These are phyloP conservation scores for Schizothorax lantsangensis DNA, from an alignment of 2,797 vertebrate genomes.

Conservation along the genomic window DNA sequence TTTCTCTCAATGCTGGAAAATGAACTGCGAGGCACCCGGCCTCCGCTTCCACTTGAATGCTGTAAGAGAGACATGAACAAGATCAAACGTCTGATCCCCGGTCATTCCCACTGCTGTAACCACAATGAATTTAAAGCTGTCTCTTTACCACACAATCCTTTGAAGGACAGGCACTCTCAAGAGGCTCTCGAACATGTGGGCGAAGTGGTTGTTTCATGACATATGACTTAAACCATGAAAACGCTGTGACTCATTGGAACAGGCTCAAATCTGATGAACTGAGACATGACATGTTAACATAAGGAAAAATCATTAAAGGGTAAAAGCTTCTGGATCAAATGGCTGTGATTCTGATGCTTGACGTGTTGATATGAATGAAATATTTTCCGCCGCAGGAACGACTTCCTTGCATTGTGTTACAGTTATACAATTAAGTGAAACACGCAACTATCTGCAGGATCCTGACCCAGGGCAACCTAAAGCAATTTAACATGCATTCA, in stretches of 20 bases:
- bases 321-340: conserved; percentile 13
- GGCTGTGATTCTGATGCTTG: conserved; percentile 4
- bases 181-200: conserved; percentile 24
- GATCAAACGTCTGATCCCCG: background rate
- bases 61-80: conserved; percentile 2
- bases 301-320: conserved; percentile 39
- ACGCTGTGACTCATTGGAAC: conserved; percentile 31
- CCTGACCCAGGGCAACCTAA: conserved; percentile 35
- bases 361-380: conserved; percentile 17
- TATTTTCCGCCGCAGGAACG: conserved; percentile 16
- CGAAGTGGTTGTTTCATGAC: conserved; percentile 28
- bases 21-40: conserved; percentile 17
- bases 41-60: conserved; percentile 31
- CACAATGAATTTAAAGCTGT: conserved; percentile 41
- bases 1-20: conserved; percentile 26
- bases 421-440: conserved; percentile 25
- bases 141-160: conserved; percentile 33
- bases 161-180: conserved; percentile 10
- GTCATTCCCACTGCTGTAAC: conserved; percentile 13
- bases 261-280: conserved; percentile 23
- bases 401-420: conserved; percentile 37
- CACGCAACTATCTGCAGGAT: conserved; percentile 28
- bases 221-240: conserved; percentile 28
- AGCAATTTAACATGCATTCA: conserved; percentile 23
- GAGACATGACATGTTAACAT: conserved; percentile 39